Base-by-base conservation (phyloP, 2,797 vertebrate species). In the Crypturellus tataupa region DNA sequence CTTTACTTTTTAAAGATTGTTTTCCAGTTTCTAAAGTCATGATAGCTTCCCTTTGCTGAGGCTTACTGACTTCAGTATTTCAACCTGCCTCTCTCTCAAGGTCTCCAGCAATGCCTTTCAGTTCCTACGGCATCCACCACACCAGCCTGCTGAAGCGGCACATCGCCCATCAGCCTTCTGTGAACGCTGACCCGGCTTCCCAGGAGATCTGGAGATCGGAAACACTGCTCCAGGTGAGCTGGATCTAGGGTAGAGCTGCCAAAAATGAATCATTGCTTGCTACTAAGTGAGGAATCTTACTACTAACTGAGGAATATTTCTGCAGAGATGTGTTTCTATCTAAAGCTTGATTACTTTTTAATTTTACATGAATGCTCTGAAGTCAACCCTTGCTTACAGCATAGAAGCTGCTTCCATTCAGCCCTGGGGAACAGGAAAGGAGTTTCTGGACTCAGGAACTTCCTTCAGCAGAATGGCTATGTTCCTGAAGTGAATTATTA, bases 131-230 rank as follows among this genome's bases (percentile, higher is more conserved):
- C 31, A 97, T 98, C 69, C 98, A 99, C 71, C 98, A 98, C 95
- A 98, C 98, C 60, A 99, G 99, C 95, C 97, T 99, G 44, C 98
- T 99, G 68, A 99, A 99, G 78, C 97, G 99, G 47, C 99, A 99
- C 85, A 98, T 99, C 44, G 99, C 99, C 79, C 99, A 99, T 73
- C 99, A 99, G 95, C 98, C 99, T 2, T 99, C 99, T 0, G 99
- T 99, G 56, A 99, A 99, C 0, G 99, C 99, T 31, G 99, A 99
- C 92, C 99, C 99, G 0, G 98, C 99, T 24, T 99, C 99, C 49
- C 99, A 99, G 94, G 99, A 99, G 93, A 99, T 99, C 97, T 99
- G 99, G 99, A 98, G 99, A 39, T 99, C 99, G 0, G 99, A 99
- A 92, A 99, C 99, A 0, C 96, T 99, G 56, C 94, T 99, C 8